Evolutionary conservation across 2,113 vertebrate species (phyloP), one percentile per base, ranked within the genome.

Genomic region (Gavialis gangeticus): DNA sequence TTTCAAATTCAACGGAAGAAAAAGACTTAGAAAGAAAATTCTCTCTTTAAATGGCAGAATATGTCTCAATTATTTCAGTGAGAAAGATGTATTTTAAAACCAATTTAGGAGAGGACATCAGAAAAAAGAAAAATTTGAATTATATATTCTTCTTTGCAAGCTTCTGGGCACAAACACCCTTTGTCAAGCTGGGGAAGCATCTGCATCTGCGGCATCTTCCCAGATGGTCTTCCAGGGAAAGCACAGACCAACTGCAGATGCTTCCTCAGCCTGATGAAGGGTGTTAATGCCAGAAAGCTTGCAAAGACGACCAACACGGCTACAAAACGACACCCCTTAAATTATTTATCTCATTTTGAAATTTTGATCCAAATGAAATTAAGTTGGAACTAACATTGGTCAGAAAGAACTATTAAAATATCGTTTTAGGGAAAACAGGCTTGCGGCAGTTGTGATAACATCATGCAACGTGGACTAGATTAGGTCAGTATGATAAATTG

Each of bases 341-440:
- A 46, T 46, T 46, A 46, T 46, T 46, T 46, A 46, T 46, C 46
- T 73, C 69, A 25, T 46, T 73, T 46, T 73, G 69, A 46, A 75
- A 55, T 62, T 62, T 25, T 77, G 83, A 24, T 21, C 73, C 55
- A 84, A 92, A 17, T 85, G 90, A 92, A 84, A 11, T 18, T 59
- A 75, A 37, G 86, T 1, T 4, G 22, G 2, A 95, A 57, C 63
- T 84, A 82, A 27, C 62, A 85, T 28, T 75, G 79, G 79, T 57
- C 59, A 85, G 55, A 94, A 93, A 90, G 46, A 18, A 25, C 80
- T 55, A 84, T 91, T 83, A 82, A 56, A 80, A 82, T 64, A 75
- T 88, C 88, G 82, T 88, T 84, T 90, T 71, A 21, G 90, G 75
- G 55, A 56, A 88, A 22, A 7, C 62, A 37, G 57, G 76, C 92